A percentile compares a stretch with the other conserved stretches of the same genome.
These are phyloP conservation scores for Synanthedon andrenaeformis DNA, from an alignment of 2,888 invertebrate species.

Conservation along the genomic window DNA sequence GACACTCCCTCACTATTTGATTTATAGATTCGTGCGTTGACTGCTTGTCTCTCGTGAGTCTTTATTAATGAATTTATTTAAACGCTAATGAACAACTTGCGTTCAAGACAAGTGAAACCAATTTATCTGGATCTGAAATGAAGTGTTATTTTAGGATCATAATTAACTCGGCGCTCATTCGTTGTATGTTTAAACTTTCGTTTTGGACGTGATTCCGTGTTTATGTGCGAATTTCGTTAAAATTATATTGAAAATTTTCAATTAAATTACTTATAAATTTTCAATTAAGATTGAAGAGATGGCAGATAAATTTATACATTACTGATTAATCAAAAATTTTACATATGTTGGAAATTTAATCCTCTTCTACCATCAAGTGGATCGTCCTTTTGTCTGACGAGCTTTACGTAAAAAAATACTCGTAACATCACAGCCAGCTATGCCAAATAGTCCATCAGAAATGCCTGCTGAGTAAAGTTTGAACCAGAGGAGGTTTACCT, in stretches of 20 bases:
- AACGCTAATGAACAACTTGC: constrained; percentile 67
- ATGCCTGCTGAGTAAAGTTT: too few species aligned
- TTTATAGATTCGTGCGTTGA: constrained; percentile 65
- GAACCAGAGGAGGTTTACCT: too few species aligned
- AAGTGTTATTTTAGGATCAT: constrained; percentile 47
- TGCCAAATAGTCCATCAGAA: too few species aligned
- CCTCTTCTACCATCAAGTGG: too few species aligned
- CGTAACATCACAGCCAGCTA: too few species aligned
- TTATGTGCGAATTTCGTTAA: constrained; percentile 9
- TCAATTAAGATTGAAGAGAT: too few species aligned
- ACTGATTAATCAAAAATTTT: too few species aligned
- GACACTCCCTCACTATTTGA: constrained; percentile 69
- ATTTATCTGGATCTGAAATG: constrained; percentile 51
- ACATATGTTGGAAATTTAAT: too few species aligned
- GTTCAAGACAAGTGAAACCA: constrained; percentile 62
- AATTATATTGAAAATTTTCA: constrained; percentile 17
- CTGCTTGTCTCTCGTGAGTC: constrained; percentile 53
- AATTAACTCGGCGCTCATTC: constrained; percentile 22
- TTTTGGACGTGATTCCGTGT: constrained; percentile 7
- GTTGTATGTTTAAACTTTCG: constrained; percentile 3
- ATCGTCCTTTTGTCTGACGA: too few species aligned
- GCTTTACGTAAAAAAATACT: too few species aligned
- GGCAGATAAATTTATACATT: too few species aligned
- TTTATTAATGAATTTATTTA: constrained; percentile 70
- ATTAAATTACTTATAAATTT: constrained; percentile 3